phyloP scores from a whole-genome alignment of 2,888 invertebrate species.

The Trachelus troglodyta region DNA sequence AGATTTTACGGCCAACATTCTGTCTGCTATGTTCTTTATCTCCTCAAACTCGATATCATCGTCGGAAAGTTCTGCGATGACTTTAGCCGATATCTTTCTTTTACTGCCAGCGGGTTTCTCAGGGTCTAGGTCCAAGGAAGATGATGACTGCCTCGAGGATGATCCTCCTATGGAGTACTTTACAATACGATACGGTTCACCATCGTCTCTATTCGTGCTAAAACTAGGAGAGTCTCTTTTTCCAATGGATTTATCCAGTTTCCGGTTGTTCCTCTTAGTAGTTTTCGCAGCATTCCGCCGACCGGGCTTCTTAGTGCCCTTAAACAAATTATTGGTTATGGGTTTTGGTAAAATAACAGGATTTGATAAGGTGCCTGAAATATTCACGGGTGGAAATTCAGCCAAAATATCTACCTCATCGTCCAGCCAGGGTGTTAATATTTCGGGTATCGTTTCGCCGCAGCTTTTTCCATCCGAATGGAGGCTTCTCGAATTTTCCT shows the following conservation, averaged over 20 bases:
- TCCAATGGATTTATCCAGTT: neutral
- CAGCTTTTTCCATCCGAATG: neutral
- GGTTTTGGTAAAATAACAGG: slow-evolving; percentile 16
- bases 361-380: slow-evolving; percentile 45
- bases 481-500: neutral
- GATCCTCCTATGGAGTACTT: neutral
- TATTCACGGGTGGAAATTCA: slow-evolving; percentile 48
- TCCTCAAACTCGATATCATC: slow-evolving; percentile 25
- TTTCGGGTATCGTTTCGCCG: neutral
- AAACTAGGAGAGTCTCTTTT: neutral
- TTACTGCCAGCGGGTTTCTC: neutral
- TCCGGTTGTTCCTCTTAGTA: neutral
- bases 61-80: slow-evolving; percentile 12
- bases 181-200: neutral
- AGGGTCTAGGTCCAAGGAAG: neutral
- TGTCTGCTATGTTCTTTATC: slow-evolving; percentile 18
- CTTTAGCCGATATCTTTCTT: neutral
- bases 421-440: neutral
- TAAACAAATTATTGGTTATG: neutral
- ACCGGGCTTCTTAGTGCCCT: neutral
- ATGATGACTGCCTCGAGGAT: neutral
- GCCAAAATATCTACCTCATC: slow-evolving; percentile 44
- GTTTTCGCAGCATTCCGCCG: neutral
- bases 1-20: slow-evolving; percentile 20
- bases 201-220: neutral